Evolutionary conservation across 2,797 vertebrate genomes (phyloP), one percentile per base, ranked within the genome.

Genomic region (Melanotaenia pygmaea): DNA sequence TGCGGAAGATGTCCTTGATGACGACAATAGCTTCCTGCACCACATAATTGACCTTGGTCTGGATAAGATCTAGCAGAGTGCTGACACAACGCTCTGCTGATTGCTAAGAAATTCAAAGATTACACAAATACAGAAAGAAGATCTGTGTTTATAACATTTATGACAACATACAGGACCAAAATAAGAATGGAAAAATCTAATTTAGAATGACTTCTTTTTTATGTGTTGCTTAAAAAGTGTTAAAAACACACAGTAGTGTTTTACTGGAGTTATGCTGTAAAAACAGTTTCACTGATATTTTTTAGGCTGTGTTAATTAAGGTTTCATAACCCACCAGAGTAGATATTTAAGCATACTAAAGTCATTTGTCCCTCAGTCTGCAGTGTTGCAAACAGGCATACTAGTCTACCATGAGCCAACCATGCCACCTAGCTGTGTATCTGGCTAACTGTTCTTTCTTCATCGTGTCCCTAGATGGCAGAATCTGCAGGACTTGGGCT

Each of bases 1-100:
- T 99, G 91, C 98, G 96, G 90, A 99, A 99, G 87, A 99, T 99
- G 92, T 99, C 98, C 87, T 95, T 99, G 90, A 99, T 99, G 75
- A 99, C 98, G 1, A 99, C 97, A 1, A 99, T 98, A 85, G 98
- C 98, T 88, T 99, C 98, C 91, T 99, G 97, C 60, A 99, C 97
- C 88, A 99, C 97, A 1, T 99, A 98, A 94, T 98, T 99, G 82
- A 99, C 97, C 84, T 99, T 99, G 84, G 97, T 99, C 90, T 98
- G 97, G 83, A 99, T 99, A 86, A 99, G 97, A 90, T 98, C 97
- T 0, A 99, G 95, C 77, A 98, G 90, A 0, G 97, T 98, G 93
- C 97, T 98, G 71, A 98, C 97, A 11, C 97, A 99, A 77, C 97
- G 97, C 89, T 98, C 97, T 0, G 97, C 97, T 1, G 97, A 98